Conservation (phyloP, 2,888 invertebrate genomes). For the Incurvaria masculella region DNA sequence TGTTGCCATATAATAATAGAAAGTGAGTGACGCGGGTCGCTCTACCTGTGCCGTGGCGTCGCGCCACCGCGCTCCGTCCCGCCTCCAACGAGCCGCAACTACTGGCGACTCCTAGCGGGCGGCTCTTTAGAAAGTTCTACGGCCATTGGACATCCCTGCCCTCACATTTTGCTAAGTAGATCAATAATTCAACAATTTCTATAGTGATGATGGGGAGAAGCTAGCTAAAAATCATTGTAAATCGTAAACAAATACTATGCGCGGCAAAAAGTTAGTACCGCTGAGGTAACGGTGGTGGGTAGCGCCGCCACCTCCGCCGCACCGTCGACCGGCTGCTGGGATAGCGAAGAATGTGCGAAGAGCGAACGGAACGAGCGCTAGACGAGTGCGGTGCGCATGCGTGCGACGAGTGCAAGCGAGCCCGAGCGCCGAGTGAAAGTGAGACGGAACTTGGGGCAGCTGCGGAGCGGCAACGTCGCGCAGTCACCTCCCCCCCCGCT, state of each 20-base stretch:
- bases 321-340: too few relatives aligned
- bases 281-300: neutral
- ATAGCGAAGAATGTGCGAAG: neutral
- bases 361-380: neutral
- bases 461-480: constrained; percentile 43
- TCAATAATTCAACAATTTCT: too few relatives aligned
- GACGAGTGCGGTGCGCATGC: constrained; percentile 15
- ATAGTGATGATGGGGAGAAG: too few relatives aligned
- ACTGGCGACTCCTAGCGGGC: neutral
- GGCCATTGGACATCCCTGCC: too few relatives aligned
- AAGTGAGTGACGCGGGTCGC: neutral
- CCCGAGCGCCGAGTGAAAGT: constrained; percentile 43
- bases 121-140: neutral
- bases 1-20: neutral
- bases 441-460: constrained; percentile 36
- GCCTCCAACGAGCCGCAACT: neutral
- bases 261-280: neutral
- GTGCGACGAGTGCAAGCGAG: constrained; percentile 24
- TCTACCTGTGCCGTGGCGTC: neutral
- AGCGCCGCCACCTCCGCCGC: too few relatives aligned
- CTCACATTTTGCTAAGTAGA: too few relatives aligned
- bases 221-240: neutral
- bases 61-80: neutral
- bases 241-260: neutral
- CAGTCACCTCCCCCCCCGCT: constrained; percentile 42